These are phyloP conservation scores for Empidonax alnorum DNA, from an alignment of 2,113 vertebrate genomes.

Conservation along the genomic window DNA sequence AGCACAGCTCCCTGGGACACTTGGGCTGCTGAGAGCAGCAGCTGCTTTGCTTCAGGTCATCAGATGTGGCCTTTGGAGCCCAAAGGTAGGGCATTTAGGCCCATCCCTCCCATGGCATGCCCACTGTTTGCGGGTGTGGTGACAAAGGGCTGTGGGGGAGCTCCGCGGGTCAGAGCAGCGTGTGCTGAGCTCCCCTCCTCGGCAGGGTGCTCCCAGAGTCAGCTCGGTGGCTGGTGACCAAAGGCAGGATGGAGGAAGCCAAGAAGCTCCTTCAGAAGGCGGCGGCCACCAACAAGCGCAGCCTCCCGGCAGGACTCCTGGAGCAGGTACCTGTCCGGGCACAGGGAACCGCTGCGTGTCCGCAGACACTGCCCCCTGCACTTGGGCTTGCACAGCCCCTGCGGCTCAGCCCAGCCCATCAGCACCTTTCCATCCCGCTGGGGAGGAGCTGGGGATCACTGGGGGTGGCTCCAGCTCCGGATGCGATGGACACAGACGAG, in stretches of 20 bases:
- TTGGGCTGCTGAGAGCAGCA: background rate
- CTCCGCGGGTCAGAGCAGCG: background rate
- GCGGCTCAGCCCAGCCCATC: background rate
- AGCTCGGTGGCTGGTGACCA: conserved; percentile 85
- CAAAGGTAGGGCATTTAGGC: background rate
- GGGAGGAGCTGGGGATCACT: background rate
- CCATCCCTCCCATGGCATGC: no score
- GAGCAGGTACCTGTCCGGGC: conserved; percentile 74
- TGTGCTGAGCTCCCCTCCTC: background rate
- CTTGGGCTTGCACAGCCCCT: background rate
- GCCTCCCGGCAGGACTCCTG: conserved; percentile 72
- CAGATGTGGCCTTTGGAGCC: background rate
- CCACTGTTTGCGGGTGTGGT: background rate
- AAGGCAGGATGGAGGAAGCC: conserved; percentile 79
- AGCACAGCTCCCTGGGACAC: background rate
- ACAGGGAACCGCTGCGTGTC: background rate
- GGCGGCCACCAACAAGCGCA: conserved; percentile 76
- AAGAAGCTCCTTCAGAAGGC: conserved; percentile 80
- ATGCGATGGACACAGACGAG: background rate
- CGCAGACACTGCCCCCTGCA: background rate
- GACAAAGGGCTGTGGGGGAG: background rate
- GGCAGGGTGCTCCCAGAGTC: conserved; percentile 88
- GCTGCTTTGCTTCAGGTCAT: background rate
- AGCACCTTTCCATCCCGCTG: background rate
- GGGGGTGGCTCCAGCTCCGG: background rate